Percentiles rank a stretch among this genome's conserved stretches.
These are phyloP conservation scores for Mylabris sibirica DNA, from an alignment of 2,888 invertebrate genomes.

Conservation along the genomic window DNA sequence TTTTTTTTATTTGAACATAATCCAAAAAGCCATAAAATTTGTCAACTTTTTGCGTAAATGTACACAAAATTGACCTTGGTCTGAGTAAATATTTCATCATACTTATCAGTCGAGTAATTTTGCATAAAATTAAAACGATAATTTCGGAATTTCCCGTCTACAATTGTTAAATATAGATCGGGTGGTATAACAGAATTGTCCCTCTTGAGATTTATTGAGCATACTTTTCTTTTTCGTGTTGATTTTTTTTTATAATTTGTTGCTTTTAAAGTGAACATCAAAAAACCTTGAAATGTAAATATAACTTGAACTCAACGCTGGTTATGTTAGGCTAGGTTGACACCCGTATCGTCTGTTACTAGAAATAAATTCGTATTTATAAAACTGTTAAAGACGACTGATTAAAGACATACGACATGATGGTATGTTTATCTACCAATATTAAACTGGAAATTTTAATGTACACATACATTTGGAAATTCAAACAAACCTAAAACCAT, in stretches of 20 bases:
- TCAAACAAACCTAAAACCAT: neutral
- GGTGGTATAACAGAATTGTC: too few species aligned
- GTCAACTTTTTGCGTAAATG: neutral
- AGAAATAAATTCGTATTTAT: constrained; percentile 53
- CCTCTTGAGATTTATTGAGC: neutral
- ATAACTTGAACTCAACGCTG: constrained; percentile 56
- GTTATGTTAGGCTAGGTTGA: constrained; percentile 58
- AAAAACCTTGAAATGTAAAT: constrained; percentile 44
- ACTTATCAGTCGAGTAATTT: neutral
- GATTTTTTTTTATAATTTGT: neutral
- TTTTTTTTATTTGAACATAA: neutral
- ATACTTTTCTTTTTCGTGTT: neutral
- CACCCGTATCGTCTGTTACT: constrained; percentile 42
- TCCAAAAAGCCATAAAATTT: neutral
- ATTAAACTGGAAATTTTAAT: constrained; percentile 13
- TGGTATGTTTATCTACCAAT: constrained; percentile 42
- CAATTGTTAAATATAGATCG: neutral
- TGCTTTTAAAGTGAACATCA: neutral
- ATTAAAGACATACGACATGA: constrained; percentile 42
- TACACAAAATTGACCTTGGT: neutral
- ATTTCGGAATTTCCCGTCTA: neutral
- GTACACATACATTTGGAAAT: neutral
- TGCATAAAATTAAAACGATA: neutral
- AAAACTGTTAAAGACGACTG: constrained; percentile 40
- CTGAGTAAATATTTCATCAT: neutral